phyloP scores from a whole-genome alignment of 2,888 invertebrate species.

The Anthrax anthrax region DNA sequence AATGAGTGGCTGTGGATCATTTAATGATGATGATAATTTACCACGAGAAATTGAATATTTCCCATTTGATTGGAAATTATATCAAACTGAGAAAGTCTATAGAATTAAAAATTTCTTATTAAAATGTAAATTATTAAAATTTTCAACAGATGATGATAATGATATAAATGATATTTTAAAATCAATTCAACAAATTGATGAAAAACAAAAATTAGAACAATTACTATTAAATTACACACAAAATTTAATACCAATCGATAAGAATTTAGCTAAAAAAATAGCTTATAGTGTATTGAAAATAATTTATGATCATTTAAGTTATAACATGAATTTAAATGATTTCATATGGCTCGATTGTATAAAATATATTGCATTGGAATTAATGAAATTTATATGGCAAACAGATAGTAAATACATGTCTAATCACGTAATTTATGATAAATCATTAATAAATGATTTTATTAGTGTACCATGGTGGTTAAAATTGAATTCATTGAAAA shows the following conservation, averaged over 20 bases:
- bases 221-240: constrained; percentile 22
- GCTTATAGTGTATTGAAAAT: constrained; percentile 21
- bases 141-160: constrained; percentile 5
- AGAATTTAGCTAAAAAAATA: constrained; percentile 16
- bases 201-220: constrained; percentile 15
- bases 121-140: constrained; percentile 38
- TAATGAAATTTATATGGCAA: constrained; percentile 11
- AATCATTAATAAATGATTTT: constrained; percentile 16
- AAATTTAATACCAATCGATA: constrained; percentile 16
- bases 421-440: constrained; percentile 22
- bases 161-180: too few relatives aligned
- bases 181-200: too few relatives aligned
- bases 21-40: constrained; percentile 29
- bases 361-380: constrained; percentile 19
- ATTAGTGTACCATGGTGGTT: constrained; percentile 24
- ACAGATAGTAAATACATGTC: constrained; percentile 12
- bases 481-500: constrained; percentile 15
- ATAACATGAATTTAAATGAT: constrained; percentile 11
- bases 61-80: constrained; percentile 42
- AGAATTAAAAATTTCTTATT: constrained; percentile 30
- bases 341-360: constrained; percentile 16
- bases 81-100: constrained; percentile 7
- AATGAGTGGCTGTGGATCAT: not conserved
- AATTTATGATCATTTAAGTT: constrained; percentile 17
- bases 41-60: constrained; percentile 56